Conservation (phyloP, 2,797 vertebrate species). For the Malacoraja senta region DNA sequence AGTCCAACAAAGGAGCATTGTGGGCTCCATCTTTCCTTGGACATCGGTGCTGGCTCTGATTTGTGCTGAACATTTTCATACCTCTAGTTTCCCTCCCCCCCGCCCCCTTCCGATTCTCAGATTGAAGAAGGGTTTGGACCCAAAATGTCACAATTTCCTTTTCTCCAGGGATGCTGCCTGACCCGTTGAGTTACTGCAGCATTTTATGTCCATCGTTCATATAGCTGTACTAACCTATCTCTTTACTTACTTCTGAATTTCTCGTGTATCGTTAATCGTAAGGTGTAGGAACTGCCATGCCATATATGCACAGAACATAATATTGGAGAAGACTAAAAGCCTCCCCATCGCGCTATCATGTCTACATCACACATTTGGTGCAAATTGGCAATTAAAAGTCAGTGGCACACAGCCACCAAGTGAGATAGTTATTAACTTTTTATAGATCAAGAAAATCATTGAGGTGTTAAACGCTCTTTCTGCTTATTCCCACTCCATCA, state of each 20-base stretch:
- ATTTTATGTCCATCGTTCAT: no score
- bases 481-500: not conserved
- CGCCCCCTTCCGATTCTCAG: no score
- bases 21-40: no score
- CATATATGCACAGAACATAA: not conserved
- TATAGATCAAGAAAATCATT: not conserved
- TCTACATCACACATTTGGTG: not conserved
- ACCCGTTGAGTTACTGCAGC: no score
- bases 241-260: not conserved
- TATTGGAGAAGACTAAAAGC: not conserved
- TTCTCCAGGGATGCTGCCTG: no score
- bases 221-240: not conserved
- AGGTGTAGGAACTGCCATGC: no score
- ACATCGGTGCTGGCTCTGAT: no score
- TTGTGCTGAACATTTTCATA: no score
- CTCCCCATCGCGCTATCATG: not conserved
- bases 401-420: not conserved
- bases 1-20: no score
- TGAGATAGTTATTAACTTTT: not conserved
- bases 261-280: not conserved
- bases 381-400: slow-evolving; percentile 4
- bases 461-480: not conserved
- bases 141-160: no score
- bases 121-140: no score
- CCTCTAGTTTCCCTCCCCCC: no score